Base-by-base conservation (phyloP, 2,888 invertebrate species). In the Drosophila dives region DNA sequence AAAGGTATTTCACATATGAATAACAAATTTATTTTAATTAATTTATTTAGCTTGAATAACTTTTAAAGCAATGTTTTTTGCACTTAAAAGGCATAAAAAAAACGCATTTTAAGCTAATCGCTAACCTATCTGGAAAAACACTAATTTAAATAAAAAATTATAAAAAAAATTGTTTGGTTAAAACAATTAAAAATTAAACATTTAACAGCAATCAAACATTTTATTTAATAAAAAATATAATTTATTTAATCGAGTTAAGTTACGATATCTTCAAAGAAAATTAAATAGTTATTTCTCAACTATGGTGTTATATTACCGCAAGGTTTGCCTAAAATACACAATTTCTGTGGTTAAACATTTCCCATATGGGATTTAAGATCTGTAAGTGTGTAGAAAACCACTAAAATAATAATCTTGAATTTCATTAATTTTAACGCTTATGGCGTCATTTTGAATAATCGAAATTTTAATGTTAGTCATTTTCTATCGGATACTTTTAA, bases 401-500 rank as follows among this genome's bases (percentile, higher is more conserved):
- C 34, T 15, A 12, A 48, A 48, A 20, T 3, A 12, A 38, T 3
- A 26, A 34, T 32, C 8, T 29, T 34, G 60, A 56, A 51, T 69
- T 77, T 79, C 65, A 66, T 51, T 23, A 77, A 56, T 40, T 36
- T 45, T 17, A 23, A 34, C 12, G 26, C 45, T 23, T 29, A 34
- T 59, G 36, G 23, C 53, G 49, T 75, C 65, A 64, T 34, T 20
- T 65, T 15, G 64, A 23, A 63, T 53, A 63, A 51, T 59, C 50
- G 26, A 59, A 20, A 40, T 23, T 53, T 8, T n/a, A 33, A 20
- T 17, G 42, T n/a, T 62, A 51, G 75, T 61, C 60, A 69, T 34
- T 76, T 55, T 61, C 23, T 48, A 34, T 60, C 50, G 36, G 33
- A 60, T 55, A 75, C 64, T 51, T 64, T 45, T 62, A 29, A 62